These are phyloP conservation scores for Muscicapa comitata DNA, from an alignment of 2,797 vertebrate genomes.

Conservation along the genomic window DNA sequence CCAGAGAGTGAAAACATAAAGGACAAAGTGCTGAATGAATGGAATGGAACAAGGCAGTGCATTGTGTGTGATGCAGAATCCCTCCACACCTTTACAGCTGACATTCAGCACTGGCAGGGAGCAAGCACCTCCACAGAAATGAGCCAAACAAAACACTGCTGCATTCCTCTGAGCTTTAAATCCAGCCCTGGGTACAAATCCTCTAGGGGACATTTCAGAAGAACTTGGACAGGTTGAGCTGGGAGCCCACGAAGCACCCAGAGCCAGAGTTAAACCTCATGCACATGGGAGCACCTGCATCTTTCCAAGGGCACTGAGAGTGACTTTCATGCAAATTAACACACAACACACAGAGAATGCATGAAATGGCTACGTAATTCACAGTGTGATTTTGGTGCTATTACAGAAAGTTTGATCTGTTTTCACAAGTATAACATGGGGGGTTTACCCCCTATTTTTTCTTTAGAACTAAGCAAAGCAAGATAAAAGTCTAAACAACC, in stretches of 20 bases:
- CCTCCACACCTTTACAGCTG: neutral
- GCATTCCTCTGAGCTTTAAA: neutral
- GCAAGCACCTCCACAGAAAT: neutral
- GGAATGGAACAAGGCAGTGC: neutral
- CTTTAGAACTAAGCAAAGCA: neutral
- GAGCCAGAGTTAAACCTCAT: neutral
- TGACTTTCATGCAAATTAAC: neutral
- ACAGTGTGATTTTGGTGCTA: neutral
- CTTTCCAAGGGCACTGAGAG: neutral
- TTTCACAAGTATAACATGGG: neutral
- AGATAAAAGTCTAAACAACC: neutral
- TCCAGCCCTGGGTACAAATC: neutral
- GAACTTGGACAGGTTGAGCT: neutral
- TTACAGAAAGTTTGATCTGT: neutral
- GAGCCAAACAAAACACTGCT: neutral
- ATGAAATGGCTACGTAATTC: neutral
- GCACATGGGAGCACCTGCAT: neutral
- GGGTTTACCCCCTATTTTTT: fast-evolving
- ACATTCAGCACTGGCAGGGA: neutral
- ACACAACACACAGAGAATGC: neutral
- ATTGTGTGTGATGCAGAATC: neutral
- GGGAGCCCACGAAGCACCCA: fast-evolving
- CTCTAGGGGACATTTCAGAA: neutral
- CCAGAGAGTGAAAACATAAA: neutral
- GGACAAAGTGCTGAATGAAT: neutral